Evolutionary conservation across 2,113 vertebrate genomes (phyloP).

Genomic region (Pterocles orientalis): DNA sequence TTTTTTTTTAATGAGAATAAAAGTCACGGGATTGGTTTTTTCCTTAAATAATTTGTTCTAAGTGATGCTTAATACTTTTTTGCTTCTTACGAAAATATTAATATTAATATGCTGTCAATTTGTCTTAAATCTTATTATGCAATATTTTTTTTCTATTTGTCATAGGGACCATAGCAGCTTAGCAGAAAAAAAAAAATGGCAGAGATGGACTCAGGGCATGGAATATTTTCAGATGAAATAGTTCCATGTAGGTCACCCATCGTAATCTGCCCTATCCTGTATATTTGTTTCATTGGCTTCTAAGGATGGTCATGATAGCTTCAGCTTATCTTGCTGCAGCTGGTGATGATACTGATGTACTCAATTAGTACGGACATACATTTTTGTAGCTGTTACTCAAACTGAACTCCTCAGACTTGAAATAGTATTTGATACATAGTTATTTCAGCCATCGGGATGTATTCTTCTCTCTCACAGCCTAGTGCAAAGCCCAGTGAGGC

Average conservation of each 20-base stretch:
- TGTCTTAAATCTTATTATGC: background rate
- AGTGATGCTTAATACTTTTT: background rate
- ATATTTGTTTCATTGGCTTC: background rate
- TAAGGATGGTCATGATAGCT: background rate
- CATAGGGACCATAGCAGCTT: background rate
- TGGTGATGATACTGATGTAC: background rate
- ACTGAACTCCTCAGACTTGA: background rate
- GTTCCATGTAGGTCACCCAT: background rate
- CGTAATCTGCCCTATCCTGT: background rate
- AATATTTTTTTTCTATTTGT: background rate
- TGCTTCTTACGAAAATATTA: background rate
- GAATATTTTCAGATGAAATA: background rate
- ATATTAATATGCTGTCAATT: background rate
- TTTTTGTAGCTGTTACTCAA: conserved; percentile 6
- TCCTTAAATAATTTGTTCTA: background rate
- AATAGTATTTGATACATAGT: background rate
- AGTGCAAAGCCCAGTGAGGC: background rate
- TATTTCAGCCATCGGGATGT: fast-evolving
- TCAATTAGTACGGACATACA: background rate
- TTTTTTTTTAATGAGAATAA: background rate
- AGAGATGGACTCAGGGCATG: background rate
- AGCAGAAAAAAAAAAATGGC: background rate
- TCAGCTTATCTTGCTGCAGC: background rate
- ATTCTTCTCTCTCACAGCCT: background rate
- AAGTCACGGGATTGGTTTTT: background rate